Conservation (phyloP, 2,797 vertebrate genomes). For the Valencia hispanica region DNA sequence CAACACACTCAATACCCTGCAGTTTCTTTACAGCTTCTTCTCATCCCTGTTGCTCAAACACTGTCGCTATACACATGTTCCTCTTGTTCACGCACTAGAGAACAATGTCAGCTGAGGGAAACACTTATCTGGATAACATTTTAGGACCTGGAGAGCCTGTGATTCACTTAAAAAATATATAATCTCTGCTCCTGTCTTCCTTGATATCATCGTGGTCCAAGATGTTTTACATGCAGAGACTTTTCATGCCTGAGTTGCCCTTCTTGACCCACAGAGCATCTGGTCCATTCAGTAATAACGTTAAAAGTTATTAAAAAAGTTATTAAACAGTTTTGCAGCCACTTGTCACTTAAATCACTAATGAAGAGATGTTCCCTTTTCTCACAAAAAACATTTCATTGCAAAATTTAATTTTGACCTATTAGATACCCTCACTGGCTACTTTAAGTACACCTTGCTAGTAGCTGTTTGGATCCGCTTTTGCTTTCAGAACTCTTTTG, state of each 20-base stretch:
- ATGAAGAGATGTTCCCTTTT: constrained; percentile 28
- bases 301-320: constrained; percentile 61
- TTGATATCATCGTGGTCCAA: constrained; percentile 2
- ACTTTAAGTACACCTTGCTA: too few species aligned
- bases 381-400: constrained; percentile 8
- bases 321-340: constrained; percentile 25
- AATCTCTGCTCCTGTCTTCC: constrained; percentile 10
- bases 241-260: constrained; percentile 26
- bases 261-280: constrained; percentile 23
- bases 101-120: constrained; percentile 49
- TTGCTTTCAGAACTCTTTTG: too few species aligned
- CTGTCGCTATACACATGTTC: constrained; percentile 38
- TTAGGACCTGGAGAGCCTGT: constrained; percentile 3
- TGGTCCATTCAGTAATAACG: constrained; percentile 47
- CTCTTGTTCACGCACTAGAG: constrained; percentile 27
- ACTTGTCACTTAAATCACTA: constrained; percentile 22
- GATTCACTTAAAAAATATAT: background rate
- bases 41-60: constrained; percentile 29
- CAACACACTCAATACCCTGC: constrained; percentile 48
- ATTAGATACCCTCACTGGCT: too few species aligned
- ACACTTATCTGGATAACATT: constrained; percentile 28
- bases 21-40: constrained; percentile 40
- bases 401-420: background rate
- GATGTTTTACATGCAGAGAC: constrained; percentile 23
- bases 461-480: too few species aligned